Percentiles rank a stretch among this genome's conserved stretches.
These are phyloP conservation scores for Gopherus evgoodei DNA, from an alignment of 2,113 vertebrate genomes.

Conservation along the genomic window DNA sequence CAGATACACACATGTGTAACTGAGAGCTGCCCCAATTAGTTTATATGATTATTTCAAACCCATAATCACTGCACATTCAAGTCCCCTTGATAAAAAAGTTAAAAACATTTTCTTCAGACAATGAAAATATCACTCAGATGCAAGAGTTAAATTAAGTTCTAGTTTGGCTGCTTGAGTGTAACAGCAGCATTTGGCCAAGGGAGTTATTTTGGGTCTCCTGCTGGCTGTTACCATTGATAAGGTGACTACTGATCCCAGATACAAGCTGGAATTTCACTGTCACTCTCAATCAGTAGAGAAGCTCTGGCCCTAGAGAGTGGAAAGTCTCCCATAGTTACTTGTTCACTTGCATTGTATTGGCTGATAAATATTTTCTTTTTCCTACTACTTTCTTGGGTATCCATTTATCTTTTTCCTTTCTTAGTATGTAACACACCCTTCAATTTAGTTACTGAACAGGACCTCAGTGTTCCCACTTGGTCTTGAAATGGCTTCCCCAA, in stretches of 20 bases:
- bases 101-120: not conserved
- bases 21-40: not conserved
- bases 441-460: not conserved
- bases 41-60: not conserved
- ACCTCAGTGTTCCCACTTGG: fast-evolving
- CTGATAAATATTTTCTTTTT: not conserved
- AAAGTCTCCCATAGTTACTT: not conserved
- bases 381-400: not conserved
- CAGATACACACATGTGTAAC: not conserved
- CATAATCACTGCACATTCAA: fast-evolving
- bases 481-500: not conserved
- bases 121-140: not conserved
- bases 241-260: not conserved
- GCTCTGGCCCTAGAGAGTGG: not conserved
- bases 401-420: not conserved
- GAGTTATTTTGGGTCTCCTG: not conserved
- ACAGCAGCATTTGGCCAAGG: not conserved
- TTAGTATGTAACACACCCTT: not conserved
- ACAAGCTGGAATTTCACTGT: not conserved
- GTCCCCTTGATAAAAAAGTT: not conserved
- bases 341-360: not conserved
- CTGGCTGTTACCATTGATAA: fast-evolving
- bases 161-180: not conserved
- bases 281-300: not conserved
- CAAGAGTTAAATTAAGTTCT: not conserved